A percentile compares a stretch with the other conserved stretches of the same genome.
phyloP scores from a whole-genome alignment of 2,113 vertebrate genomes.

The Lanius collurio region DNA sequence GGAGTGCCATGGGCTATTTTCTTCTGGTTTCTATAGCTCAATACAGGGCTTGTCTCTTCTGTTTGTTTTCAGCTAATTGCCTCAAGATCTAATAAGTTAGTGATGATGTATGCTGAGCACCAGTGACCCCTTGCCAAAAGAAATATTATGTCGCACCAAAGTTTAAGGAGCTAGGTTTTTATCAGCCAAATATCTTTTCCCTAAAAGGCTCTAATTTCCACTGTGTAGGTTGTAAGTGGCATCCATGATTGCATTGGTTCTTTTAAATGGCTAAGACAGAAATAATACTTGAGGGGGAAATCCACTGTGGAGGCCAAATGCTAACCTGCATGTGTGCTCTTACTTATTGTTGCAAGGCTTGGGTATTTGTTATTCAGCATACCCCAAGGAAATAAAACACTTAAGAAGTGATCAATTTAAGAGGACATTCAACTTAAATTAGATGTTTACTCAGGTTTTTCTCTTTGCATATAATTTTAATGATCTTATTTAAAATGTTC shows the following conservation, averaged over 20 bases:
- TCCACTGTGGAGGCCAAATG: neutral
- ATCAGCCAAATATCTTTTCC: slow-evolving; percentile 74
- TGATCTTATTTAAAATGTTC: neutral
- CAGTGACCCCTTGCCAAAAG: slow-evolving; percentile 88
- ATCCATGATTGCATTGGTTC: neutral
- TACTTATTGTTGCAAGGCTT: neutral
- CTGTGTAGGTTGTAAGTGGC: slow-evolving; percentile 66
- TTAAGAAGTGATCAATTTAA: neutral
- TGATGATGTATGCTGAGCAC: slow-evolving; percentile 91
- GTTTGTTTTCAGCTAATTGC: slow-evolving; percentile 98
- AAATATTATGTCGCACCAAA: slow-evolving; percentile 85
- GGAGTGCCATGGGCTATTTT: slow-evolving; percentile 88
- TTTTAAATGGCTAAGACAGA: neutral
- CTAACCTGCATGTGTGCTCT: neutral
- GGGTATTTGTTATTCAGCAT: neutral
- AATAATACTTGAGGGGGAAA: slow-evolving; percentile 9
- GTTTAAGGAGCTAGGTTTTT: slow-evolving; percentile 70
- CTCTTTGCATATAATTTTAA: neutral
- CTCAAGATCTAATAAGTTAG: slow-evolving; percentile 98
- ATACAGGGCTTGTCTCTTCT: slow-evolving; percentile 93
- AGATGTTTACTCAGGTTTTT: neutral
- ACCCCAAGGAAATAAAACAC: neutral
- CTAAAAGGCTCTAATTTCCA: slow-evolving; percentile 75
- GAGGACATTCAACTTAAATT: slow-evolving; percentile 37
- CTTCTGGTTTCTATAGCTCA: slow-evolving; percentile 84